Base-by-base conservation (phyloP, 2,888 invertebrate species). In the Aphelenchoides bicaudatus region DNA sequence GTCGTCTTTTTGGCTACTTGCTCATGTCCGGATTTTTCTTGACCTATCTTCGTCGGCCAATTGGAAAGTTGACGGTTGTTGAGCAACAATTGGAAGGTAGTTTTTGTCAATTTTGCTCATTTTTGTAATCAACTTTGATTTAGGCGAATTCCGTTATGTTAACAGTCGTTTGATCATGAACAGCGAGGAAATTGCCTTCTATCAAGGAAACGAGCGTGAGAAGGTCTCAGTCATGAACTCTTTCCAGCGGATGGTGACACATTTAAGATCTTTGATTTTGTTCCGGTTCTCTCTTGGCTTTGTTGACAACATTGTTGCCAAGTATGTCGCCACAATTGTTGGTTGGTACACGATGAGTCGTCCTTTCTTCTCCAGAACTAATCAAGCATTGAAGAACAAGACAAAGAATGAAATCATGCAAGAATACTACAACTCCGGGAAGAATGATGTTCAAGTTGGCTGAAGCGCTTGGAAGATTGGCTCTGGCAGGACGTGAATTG, bases 71-170 rank as follows among this genome's bases (percentile, higher is more conserved):
- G 83, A 96, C 96, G 0, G 90, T 92, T 0, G 86, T 86, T 62
- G 96, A 98, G 80, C 96, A 96, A 81, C 89, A 90, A 80, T 82
- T 94, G n/a, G 98, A 98, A 83, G 98, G 96, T 54, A n/a, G n/a
- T n/a, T n/a, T n/a, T n/a, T n/a, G n/a, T n/a, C n/a, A n/a, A n/a
- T n/a, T n/a, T n/a, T n/a, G n/a, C n/a, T n/a, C n/a, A n/a, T n/a
- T n/a, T n/a, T n/a, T n/a, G n/a, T n/a, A n/a, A n/a, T n/a, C n/a
- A n/a, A n/a, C n/a, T n/a, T n/a, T n/a, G n/a, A n/a, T n/a, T n/a
- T n/a, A n/a, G n/a, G n/a, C n/a, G 94, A 98, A 84, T 94, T 91
- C 82, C 86, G 96, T 79, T 94, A 91, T 79, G 91, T 94, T 30
- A 92, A 98, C 81, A 90, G 94, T 1, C 84, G 96, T 51, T 84